Conservation (phyloP, 2,797 vertebrate species). For the Adelosebastes latens region DNA sequence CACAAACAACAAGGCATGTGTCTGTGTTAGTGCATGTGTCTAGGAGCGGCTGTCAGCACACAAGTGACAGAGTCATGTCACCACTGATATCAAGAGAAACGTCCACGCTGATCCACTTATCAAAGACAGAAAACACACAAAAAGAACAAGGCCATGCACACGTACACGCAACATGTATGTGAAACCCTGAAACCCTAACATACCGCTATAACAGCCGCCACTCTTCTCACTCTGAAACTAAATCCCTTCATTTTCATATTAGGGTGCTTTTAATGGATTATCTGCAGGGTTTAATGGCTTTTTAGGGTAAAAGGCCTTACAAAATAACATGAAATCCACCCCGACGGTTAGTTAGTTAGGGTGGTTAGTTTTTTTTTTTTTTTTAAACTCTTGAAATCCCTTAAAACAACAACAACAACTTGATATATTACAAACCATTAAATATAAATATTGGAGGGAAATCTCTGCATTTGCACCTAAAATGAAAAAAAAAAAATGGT, state of each 20-base stretch:
- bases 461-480: not conserved
- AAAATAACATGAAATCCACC: not conserved
- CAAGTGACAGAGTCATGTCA: slow-evolving; percentile 19
- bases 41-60: slow-evolving; percentile 18
- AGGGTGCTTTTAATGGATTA: not conserved
- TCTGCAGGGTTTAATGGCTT: not conserved
- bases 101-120: slow-evolving; percentile 5
- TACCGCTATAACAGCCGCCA: not conserved
- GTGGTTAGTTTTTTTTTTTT: no score
- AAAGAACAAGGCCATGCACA: not conserved
- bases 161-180: not conserved
- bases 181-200: not conserved
- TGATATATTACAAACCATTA: not conserved
- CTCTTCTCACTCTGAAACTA: not conserved
- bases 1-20: not conserved
- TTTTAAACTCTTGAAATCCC: not conserved
- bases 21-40: not conserved
- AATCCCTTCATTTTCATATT: not conserved
- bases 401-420: not conserved
- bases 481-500: not conserved
- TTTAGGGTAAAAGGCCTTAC: not conserved
- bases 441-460: not conserved
- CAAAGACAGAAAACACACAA: not conserved
- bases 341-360: no score
- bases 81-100: slow-evolving; percentile 2